A percentile compares a stretch with the other conserved stretches of the same genome.
Evolutionary conservation across 1,140 invertebrate species (phyloP).

Genomic region (Pararge aegeria): DNA sequence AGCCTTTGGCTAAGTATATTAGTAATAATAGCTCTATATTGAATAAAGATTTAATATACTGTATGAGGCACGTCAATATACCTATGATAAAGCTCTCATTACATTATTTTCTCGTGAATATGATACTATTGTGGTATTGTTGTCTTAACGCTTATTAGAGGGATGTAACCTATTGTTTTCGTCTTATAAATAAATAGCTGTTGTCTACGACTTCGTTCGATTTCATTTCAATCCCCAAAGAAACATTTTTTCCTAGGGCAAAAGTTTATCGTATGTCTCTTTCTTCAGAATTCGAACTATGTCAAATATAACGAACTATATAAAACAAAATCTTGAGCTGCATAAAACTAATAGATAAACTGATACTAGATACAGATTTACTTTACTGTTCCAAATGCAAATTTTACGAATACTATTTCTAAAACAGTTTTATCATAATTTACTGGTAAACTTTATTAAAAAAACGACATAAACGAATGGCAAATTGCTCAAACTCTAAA

Average conservation of each 20-base stretch:
- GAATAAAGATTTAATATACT: no score
- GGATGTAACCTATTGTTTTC: constrained; percentile 32
- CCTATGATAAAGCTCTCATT: constrained; percentile 30
- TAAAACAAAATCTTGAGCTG: no score
- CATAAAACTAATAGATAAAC: no score
- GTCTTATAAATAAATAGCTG: constrained; percentile 15
- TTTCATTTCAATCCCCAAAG: no score
- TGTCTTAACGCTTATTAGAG: constrained; percentile 7
- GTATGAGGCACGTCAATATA: neutral
- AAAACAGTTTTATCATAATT: constrained; percentile 16
- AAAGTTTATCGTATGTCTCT: no score
- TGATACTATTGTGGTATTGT: constrained; percentile 27
- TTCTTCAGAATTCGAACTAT: no score
- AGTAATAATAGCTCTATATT: no score
- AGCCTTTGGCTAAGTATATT: no score
- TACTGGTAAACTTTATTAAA: constrained; percentile 9
- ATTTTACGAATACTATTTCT: neutral
- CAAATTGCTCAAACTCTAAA: constrained; percentile 30
- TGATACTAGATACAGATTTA: no score
- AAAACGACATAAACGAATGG: constrained; percentile 17
- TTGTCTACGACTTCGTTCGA: no score
- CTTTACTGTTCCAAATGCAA: neutral
- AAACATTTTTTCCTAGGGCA: no score
- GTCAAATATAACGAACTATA: no score
- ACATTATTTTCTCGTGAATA: constrained; percentile 28